phyloP scores from a whole-genome alignment of 2,797 vertebrate species.

The Vipera latastei region DNA sequence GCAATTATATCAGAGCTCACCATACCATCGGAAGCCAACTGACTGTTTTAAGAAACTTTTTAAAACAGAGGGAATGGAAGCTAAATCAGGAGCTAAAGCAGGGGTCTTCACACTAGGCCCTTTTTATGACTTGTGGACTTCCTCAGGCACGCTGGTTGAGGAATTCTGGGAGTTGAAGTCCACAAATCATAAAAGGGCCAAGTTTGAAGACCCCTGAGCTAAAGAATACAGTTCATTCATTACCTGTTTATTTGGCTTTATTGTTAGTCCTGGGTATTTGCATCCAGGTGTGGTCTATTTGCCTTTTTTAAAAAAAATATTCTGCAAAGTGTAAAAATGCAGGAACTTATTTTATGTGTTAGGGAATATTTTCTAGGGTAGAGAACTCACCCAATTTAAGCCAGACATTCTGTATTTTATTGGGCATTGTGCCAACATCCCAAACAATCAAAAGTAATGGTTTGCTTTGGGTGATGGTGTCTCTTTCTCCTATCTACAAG shows the following conservation, averaged over 20 bases:
- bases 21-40: background rate
- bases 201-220: no score
- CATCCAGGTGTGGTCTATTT: no score
- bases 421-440: background rate
- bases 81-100: background rate
- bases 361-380: background rate
- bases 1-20: slow-evolving; percentile 5
- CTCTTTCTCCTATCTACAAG: background rate
- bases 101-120: no score
- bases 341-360: background rate
- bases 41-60: slow-evolving; percentile 2
- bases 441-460: background rate
- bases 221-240: background rate
- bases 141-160: no score
- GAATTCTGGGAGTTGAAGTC: no score
- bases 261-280: background rate
- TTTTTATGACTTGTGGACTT: no score
- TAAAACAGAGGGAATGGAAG: background rate
- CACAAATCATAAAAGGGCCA: no score
- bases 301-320: background rate
- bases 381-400: background rate
- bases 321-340: background rate
- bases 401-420: background rate
- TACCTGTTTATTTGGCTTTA: background rate
- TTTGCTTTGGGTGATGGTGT: background rate